Conservation (phyloP, 2,888 invertebrate species). For the Andrena bicolor region DNA sequence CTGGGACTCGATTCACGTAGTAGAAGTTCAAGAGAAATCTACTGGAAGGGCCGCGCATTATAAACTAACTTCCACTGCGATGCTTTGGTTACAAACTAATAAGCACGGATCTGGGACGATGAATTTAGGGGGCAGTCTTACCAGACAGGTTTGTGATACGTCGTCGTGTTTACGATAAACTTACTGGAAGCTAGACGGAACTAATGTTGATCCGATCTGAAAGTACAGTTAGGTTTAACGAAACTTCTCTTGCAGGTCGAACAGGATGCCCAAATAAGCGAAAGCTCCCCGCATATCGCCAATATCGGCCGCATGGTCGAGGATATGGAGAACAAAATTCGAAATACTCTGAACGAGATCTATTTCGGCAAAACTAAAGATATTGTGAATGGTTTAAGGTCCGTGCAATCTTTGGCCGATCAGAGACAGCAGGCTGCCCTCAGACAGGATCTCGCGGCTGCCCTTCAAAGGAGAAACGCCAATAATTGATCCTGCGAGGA, state of each 20-base stretch:
- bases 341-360: conserved; percentile 98
- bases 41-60: conserved; percentile 98
- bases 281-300: conserved; percentile 98
- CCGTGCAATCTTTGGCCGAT: conserved; percentile 93
- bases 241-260: conserved; percentile 88
- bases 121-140: conserved; percentile 99
- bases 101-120: conserved; percentile 98
- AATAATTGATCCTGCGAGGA: conserved; percentile 85
- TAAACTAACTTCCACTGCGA: conserved; percentile 99
- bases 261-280: conserved; percentile 95
- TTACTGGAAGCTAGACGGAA: background rate
- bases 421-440: conserved; percentile 93
- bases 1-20: conserved; percentile 99
- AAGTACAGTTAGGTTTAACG: background rate
- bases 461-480: conserved; percentile 93
- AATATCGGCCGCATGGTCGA: conserved; percentile 99
- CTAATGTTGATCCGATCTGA: background rate
- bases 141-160: conserved; percentile 91
- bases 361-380: conserved; percentile 99
- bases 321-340: conserved; percentile 99
- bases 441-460: conserved; percentile 94
- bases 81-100: conserved; percentile 99
- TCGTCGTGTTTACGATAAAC: background rate
- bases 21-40: conserved; percentile 98
- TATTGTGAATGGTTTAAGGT: conserved; percentile 97